A percentile compares a stretch with the other conserved stretches of the same genome.
phyloP scores from a whole-genome alignment of 2,888 invertebrate genomes.

The Aporophyla lueneburgensis region DNA sequence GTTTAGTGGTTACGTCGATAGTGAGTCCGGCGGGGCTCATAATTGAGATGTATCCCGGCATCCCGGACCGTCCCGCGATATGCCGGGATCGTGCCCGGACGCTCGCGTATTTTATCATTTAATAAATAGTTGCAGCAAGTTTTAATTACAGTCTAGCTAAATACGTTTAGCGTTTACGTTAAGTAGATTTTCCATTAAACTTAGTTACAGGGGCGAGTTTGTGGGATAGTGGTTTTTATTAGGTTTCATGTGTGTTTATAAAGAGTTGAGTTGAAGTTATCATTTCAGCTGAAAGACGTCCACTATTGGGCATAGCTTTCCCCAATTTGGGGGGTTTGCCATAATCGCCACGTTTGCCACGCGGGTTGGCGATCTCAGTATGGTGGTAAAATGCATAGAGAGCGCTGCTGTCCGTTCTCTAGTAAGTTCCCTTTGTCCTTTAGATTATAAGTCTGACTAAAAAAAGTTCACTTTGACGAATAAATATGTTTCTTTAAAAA shows the following conservation, averaged over 20 bases:
- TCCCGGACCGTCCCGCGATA: constrained; percentile 17
- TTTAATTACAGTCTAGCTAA: constrained; percentile 56
- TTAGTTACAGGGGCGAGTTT: constrained; percentile 39
- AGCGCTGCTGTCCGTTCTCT: too few species aligned
- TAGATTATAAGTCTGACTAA: too few species aligned
- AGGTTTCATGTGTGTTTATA: constrained; percentile 11
- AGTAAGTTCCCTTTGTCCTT: too few species aligned
- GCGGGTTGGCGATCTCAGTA: too few species aligned
- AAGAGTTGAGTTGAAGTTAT: not conserved
- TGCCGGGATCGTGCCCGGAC: constrained; percentile 30
- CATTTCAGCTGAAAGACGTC: too few species aligned
- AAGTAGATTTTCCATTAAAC: not conserved
- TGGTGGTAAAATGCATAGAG: too few species aligned
- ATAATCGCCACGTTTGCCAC: too few species aligned
- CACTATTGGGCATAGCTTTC: too few species aligned
- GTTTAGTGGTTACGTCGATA: constrained; percentile 45
- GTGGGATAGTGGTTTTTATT: constrained; percentile 15
- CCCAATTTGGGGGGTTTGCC: too few species aligned
- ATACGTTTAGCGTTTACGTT: constrained; percentile 34
- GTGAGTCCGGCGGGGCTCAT: constrained; percentile 47
- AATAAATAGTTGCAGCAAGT: constrained; percentile 62
- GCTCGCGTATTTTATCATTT: constrained; percentile 61
- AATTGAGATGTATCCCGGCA: constrained; percentile 61
- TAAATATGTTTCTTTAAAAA: too few species aligned
- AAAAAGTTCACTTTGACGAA: too few species aligned